Evolutionary conservation across 35 echinoderm and acorn worm genomes (phyloP), one percentile per base, ranked within the genome.

Genomic region (Patiria miniata): DNA sequence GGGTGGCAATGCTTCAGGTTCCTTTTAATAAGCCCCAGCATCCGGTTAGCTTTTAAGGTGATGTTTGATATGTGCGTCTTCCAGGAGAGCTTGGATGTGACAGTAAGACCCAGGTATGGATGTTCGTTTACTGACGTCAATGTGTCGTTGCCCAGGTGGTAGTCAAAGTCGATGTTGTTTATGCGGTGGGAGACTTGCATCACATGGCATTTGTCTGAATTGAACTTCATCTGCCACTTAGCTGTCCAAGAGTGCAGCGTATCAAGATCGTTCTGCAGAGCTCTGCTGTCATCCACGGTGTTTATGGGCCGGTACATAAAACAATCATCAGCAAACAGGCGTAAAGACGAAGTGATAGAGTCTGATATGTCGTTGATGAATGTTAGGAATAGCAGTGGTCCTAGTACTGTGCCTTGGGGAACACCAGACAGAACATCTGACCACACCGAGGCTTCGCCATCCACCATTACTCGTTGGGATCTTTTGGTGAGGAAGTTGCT

Each of bases 151-250:
- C 65, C 65, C 34, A 32, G 65, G 65, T 73, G 30, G 65, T 73
- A 28, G 7, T 73, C 65, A 73, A 73, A 73, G 29, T 16, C 29
- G 65, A 8, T 22, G 60, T 65, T 73, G 65, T 73, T 30, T 7
- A 15, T 73, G 40, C 59, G 58, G 60, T 86, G 59, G 58, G 83
- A 86, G 51, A 86, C 36, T 68, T 50, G 83, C 83, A 86, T 86
- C 3, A 73, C 19, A 53, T 86, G 83, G 29, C 58, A 86, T 16
- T 76, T 73, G 12, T 37, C 36, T 16, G 83, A 79, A 15, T 83
- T 89, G 32, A 89, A 89, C 29, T 76, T 89, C 55, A 89, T 89
- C 61, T 89, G 87, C 79, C 79, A 89, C 29, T 89, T 82, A 1
- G 36, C 7, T 42, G 77, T n/a, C 52, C 86, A 88, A 36, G 40